Evolutionary conservation across 2,797 vertebrate genomes (phyloP).

Genomic region (Peromyscus attwateri): DNA sequence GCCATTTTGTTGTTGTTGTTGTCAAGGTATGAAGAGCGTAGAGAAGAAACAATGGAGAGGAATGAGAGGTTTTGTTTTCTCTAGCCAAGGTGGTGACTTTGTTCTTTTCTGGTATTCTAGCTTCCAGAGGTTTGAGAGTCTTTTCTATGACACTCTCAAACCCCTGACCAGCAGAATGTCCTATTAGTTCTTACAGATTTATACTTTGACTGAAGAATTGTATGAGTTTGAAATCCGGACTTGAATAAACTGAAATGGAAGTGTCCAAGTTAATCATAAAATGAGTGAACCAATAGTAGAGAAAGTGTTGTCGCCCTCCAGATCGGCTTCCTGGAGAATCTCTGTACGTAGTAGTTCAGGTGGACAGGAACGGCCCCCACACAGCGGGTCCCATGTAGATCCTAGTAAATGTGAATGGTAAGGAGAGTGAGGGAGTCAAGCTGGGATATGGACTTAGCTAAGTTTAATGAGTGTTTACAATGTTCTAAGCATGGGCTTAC

Average conservation of each 20-base stretch:
- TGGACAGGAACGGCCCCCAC: neutral
- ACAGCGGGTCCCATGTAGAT: rapidly evolving
- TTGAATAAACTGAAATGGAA: neutral
- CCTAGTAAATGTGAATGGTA: neutral
- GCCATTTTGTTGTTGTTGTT: neutral
- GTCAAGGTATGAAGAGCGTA: neutral
- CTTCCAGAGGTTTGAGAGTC: neutral
- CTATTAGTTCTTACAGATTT: slow-evolving; percentile 3
- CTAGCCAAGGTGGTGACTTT: neutral
- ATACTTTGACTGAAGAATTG: neutral
- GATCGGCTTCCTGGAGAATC: neutral
- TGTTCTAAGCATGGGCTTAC: neutral
- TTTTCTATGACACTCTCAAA: neutral
- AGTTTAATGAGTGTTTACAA: neutral
- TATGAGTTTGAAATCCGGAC: neutral
- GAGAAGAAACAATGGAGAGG: neutral
- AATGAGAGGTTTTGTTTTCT: neutral
- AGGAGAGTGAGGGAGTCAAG: neutral
- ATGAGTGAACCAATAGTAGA: neutral
- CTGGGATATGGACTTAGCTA: neutral
- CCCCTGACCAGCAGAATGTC: neutral
- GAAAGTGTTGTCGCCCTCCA: neutral
- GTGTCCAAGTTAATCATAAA: neutral
- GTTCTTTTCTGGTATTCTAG: neutral
- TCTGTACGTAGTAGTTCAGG: rapidly evolving